These are phyloP conservation scores for Apis florea DNA, from an alignment of 1,140 invertebrate genomes.

Conservation along the genomic window DNA sequence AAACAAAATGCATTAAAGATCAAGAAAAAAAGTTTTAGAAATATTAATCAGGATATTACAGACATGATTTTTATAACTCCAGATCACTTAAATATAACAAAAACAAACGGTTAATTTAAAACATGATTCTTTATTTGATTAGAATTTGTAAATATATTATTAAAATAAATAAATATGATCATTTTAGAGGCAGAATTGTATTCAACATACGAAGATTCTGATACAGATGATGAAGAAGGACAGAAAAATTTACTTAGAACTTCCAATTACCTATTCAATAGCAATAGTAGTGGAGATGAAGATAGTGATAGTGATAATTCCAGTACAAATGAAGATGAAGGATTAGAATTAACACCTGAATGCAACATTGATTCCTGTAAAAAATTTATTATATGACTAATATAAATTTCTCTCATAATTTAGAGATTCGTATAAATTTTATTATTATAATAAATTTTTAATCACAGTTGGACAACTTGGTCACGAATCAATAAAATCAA, in stretches of 20 bases:
- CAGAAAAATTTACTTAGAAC: slow-evolving; percentile 88
- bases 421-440: not conserved
- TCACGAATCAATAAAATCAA: slow-evolving; percentile 77
- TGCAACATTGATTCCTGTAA: slow-evolving; percentile 65
- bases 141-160: not conserved
- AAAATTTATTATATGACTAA: slow-evolving; percentile 3
- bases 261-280: slow-evolving; percentile 88
- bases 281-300: slow-evolving; percentile 88
- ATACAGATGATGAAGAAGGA: slow-evolving; percentile 89
- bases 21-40: slow-evolving; percentile 62
- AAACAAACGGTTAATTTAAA: slow-evolving; percentile 67
- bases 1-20: slow-evolving; percentile 58
- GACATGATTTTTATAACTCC: slow-evolving; percentile 78
- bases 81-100: slow-evolving; percentile 62
- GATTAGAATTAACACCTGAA: slow-evolving; percentile 71
- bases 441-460: slow-evolving; percentile 27
- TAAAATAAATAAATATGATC: not conserved
- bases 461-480: slow-evolving; percentile 75
- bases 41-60: slow-evolving; percentile 71
- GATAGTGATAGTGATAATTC: slow-evolving; percentile 86
- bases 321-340: slow-evolving; percentile 83
- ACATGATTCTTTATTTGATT: not conserved
- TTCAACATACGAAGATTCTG: slow-evolving; percentile 85
- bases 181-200: slow-evolving; percentile 66
- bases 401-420: slow-evolving; percentile 27